phyloP scores from a whole-genome alignment of 2,888 invertebrate species.

The Agriopis marginaria region DNA sequence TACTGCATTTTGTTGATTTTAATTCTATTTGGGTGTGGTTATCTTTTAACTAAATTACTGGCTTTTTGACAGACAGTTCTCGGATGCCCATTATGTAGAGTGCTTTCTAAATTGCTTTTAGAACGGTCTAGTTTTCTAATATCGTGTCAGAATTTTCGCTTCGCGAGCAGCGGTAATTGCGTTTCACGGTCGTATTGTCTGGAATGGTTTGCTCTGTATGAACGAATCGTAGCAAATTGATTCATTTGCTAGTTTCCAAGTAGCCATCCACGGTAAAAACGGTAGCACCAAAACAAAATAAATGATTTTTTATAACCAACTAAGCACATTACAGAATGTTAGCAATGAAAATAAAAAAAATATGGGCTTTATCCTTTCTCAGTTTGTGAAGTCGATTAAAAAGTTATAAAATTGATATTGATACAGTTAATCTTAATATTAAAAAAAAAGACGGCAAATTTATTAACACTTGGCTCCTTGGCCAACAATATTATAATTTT shows the following conservation, averaged over 20 bases:
- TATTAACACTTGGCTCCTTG: too few species aligned
- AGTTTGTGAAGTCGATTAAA: too few species aligned
- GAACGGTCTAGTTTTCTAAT: slow-evolving; percentile 42
- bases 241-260: background rate
- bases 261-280: background rate
- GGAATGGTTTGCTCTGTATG: slow-evolving; percentile 4
- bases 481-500: too few species aligned
- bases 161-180: slow-evolving; percentile 19
- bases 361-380: too few species aligned
- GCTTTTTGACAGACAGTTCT: slow-evolving; percentile 49
- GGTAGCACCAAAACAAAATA: background rate
- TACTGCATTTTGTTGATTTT: slow-evolving; percentile 57
- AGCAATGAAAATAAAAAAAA: too few species aligned
- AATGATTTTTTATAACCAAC: too few species aligned
- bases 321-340: too few species aligned
- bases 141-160: slow-evolving; percentile 34
- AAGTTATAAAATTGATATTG: too few species aligned
- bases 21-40: slow-evolving; percentile 54
- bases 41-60: slow-evolving; percentile 54
- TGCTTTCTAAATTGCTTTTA: slow-evolving; percentile 50
- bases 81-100: slow-evolving; percentile 53
- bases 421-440: too few species aligned
- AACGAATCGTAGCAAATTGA: background rate
- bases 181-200: slow-evolving; percentile 25
- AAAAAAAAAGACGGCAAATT: too few species aligned